Base-by-base conservation (phyloP, 2,113 vertebrate genomes). In the Calyptomena viridis region DNA sequence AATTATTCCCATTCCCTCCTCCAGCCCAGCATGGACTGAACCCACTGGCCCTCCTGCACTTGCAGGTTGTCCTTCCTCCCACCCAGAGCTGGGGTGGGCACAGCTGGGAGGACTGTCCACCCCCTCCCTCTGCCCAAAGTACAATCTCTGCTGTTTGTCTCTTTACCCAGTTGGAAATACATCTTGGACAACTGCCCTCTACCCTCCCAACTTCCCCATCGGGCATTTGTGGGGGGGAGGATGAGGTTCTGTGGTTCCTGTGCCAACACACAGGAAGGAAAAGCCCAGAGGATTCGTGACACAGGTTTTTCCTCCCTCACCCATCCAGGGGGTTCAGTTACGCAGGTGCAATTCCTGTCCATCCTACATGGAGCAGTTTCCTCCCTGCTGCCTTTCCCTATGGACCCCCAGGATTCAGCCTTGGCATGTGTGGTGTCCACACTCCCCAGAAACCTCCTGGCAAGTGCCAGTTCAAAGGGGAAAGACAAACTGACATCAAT, bases 341-440 rank as follows among this genome's bases (percentile, higher is more conserved):
- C 0, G 7, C 18, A 12, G 28, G 4, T 18, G 13, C 31, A 59
- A 17, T 27, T 33, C 63, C 40, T 17, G 18, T 9, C 67, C 35
- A 12, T 7, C 31, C n/a, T 19, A 6, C 13, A 6, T 2, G 6
- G 46, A 91, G 19, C 25, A 42, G 35, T 23, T 62, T 35, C 56
- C 8, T 58, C n/a, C 50, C 18, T 1, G 1, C 13, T 52, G 50
- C 47, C 59, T 59, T 40, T 76, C 52, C 40, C 46, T 8, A 11
- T 1, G 0, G 40, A 37, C 7, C 1, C 12, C 24, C 21, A 21
- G 81, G 68, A 50, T 77, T 76, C 44, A 12, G 19, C 44, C 28
- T 37, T 3, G 1, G 37, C 47, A 28, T 0, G 1, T 14, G 63
- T 18, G 28, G 50, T n/a, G 50, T 40, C 55, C 2, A 6, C n/a